phyloP scores from a whole-genome alignment of 2,113 vertebrate species.

The Pelobates fuscus region DNA sequence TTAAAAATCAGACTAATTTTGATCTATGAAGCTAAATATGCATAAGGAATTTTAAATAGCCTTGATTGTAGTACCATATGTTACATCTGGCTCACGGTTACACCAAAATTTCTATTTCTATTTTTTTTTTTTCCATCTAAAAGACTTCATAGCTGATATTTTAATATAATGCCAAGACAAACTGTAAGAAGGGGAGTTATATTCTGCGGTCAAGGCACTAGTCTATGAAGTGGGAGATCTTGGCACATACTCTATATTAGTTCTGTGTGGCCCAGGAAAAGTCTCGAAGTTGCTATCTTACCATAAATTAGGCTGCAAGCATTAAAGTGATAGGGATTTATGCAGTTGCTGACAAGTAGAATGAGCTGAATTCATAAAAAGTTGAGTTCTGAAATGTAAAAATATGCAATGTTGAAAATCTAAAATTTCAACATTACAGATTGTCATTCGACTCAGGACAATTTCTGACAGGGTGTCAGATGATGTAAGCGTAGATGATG shows the following conservation, averaged over 20 bases:
- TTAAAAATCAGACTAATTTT: background rate
- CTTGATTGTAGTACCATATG: background rate
- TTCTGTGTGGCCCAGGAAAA: slow-evolving; percentile 34
- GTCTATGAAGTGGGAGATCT: slow-evolving; percentile 37
- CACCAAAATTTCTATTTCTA: slow-evolving; percentile 17
- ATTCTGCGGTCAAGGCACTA: slow-evolving; percentile 28
- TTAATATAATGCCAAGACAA: slow-evolving; percentile 35
- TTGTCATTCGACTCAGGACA: background rate
- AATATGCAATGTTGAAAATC: background rate
- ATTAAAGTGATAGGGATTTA: slow-evolving; percentile 3
- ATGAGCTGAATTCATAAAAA: slow-evolving; percentile 10
- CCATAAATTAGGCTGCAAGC: slow-evolving; percentile 13
- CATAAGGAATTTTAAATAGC: background rate
- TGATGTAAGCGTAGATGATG: no score
- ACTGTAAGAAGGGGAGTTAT: slow-evolving; percentile 22
- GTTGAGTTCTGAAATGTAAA: background rate
- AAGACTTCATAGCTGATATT: slow-evolving; percentile 31
- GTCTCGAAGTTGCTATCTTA: slow-evolving; percentile 9
- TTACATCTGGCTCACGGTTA: slow-evolving; percentile 25
- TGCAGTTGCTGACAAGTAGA: slow-evolving; percentile 27
- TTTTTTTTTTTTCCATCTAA: slow-evolving; percentile 20
- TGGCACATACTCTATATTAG: slow-evolving; percentile 27
- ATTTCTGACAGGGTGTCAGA: background rate
- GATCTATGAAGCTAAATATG: background rate
- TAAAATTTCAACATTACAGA: background rate